phyloP scores from a whole-genome alignment of 2,797 vertebrate species.

The Pseudochirops corinnae region DNA sequence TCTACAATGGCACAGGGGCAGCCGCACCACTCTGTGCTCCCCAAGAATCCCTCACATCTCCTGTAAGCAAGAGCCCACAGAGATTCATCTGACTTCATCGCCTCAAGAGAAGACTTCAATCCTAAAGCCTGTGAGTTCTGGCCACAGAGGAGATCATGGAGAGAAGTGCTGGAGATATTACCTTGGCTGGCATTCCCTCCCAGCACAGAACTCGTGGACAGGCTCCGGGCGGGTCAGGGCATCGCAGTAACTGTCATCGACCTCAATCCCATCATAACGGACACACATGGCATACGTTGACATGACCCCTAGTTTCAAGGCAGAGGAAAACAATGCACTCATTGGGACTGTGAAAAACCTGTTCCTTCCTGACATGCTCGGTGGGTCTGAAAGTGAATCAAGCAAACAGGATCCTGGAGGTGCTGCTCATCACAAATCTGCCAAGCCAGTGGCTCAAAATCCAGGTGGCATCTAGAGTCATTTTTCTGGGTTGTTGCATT shows the following conservation, averaged over 20 bases:
- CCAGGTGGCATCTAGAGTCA: neutral
- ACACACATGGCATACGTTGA: slow-evolving; percentile 95
- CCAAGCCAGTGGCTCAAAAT: neutral
- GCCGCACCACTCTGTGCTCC: neutral
- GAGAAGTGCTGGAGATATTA: slow-evolving; percentile 70
- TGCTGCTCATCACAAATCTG: neutral
- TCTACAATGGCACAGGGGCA: neutral
- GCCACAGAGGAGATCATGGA: neutral
- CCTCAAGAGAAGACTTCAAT: neutral
- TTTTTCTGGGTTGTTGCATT: neutral
- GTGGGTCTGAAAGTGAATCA: slow-evolving; percentile 46
- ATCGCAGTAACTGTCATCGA: slow-evolving; percentile 96
- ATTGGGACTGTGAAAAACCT: slow-evolving; percentile 39
- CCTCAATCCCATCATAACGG: slow-evolving; percentile 96
- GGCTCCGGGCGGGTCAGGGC: slow-evolving; percentile 96
- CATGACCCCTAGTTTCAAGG: slow-evolving; percentile 89
- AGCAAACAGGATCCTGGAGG: neutral
- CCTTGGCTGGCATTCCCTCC: slow-evolving; percentile 98
- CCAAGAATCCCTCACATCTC: neutral
- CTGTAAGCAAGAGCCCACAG: neutral
- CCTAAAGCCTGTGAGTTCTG: neutral
- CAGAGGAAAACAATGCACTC: neutral
- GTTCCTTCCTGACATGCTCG: neutral
- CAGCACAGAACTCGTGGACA: slow-evolving; percentile 97
- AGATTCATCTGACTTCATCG: neutral